phyloP scores from a whole-genome alignment of 2,888 invertebrate species.

The Atherix ibis region DNA sequence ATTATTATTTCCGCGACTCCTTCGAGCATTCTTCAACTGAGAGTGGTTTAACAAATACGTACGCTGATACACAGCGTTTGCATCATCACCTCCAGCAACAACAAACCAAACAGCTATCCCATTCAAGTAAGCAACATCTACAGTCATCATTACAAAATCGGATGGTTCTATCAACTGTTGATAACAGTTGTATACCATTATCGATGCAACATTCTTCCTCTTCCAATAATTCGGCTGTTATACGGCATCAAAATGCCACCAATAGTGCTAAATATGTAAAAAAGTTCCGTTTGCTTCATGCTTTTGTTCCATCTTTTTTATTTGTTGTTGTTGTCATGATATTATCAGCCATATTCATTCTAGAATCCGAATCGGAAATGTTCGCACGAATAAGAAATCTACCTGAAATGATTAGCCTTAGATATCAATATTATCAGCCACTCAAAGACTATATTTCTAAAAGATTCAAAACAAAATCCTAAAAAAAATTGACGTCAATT shows the following conservation, averaged over 20 bases:
- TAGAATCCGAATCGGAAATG: slow-evolving; percentile 63
- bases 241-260: slow-evolving; percentile 15
- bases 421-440: slow-evolving; percentile 69
- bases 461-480: slow-evolving; percentile 9
- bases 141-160: slow-evolving; percentile 8
- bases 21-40: slow-evolving; percentile 68
- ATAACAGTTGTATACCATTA: slow-evolving; percentile 2
- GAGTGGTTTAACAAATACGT: slow-evolving; percentile 40
- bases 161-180: slow-evolving; percentile 14
- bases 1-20: slow-evolving; percentile 60
- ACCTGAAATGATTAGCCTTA: slow-evolving; percentile 60
- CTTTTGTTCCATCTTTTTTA: slow-evolving; percentile 63
- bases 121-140: slow-evolving; percentile 17
- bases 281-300: slow-evolving; percentile 48
- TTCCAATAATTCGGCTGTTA: slow-evolving; percentile 16
- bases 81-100: slow-evolving; percentile 15
- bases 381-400: slow-evolving; percentile 52
- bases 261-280: slow-evolving; percentile 30
- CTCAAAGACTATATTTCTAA: slow-evolving; percentile 52
- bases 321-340: slow-evolving; percentile 55
- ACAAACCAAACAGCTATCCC: slow-evolving; percentile 13
- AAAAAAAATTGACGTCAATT: too few relatives aligned
- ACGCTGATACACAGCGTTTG: slow-evolving; percentile 16
- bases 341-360: slow-evolving; percentile 49
- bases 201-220: slow-evolving; percentile 6